These are phyloP conservation scores for Aromia moschata DNA, from an alignment of 2,888 invertebrate genomes.

Conservation along the genomic window DNA sequence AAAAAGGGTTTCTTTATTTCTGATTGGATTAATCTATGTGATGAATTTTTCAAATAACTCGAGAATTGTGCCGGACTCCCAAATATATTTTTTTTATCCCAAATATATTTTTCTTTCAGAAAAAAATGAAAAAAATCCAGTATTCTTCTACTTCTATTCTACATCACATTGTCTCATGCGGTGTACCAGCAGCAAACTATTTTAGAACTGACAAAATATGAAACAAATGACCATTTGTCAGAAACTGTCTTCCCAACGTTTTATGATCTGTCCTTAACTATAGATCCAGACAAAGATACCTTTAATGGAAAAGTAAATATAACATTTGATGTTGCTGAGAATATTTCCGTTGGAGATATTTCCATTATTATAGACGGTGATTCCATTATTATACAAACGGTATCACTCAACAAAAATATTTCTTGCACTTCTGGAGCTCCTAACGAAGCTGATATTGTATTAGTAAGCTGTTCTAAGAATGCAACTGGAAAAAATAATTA, in stretches of 20 bases:
- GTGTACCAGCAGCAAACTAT: too few species aligned
- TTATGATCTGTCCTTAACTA: background rate
- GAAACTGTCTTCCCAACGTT: background rate
- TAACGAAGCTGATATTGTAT: background rate
- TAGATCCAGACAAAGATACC: background rate
- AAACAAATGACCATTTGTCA: background rate
- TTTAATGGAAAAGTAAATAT: conserved; percentile 6
- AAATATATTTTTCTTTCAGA: too few species aligned
- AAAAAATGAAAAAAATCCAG: too few species aligned
- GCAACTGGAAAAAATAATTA: background rate
- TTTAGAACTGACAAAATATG: too few species aligned
- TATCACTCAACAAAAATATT: background rate
- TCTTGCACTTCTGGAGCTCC: background rate
- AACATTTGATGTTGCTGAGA: background rate
- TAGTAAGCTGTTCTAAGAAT: background rate
- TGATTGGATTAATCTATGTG: too few species aligned
- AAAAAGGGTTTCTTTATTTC: too few species aligned
- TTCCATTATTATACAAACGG: background rate
- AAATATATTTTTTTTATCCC: too few species aligned
- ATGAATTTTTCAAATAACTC: too few species aligned
- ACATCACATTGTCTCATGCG: too few species aligned
- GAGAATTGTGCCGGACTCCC: too few species aligned
- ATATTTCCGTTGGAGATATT: background rate
- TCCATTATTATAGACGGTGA: background rate
- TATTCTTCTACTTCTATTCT: too few species aligned